phyloP scores from a whole-genome alignment of 2,797 vertebrate species.

The Octomys mimax region DNA sequence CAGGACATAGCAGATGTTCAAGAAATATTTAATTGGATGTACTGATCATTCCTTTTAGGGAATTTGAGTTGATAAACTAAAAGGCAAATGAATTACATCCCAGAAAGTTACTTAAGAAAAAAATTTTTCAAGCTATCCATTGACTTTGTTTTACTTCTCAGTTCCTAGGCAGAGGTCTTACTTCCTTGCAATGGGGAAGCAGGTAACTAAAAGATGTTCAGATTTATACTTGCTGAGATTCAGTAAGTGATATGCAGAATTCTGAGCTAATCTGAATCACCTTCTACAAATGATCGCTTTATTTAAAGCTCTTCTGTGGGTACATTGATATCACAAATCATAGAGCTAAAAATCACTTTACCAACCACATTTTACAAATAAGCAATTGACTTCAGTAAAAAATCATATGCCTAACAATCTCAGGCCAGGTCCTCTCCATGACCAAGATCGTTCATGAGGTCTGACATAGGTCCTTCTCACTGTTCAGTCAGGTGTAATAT shows the following conservation, averaged over 20 bases:
- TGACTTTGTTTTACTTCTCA: not conserved
- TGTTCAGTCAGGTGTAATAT: not conserved
- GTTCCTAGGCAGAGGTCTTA: not conserved
- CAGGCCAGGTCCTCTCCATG: not conserved
- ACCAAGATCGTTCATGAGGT: not conserved
- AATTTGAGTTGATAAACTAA: not conserved
- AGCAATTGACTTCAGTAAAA: not conserved
- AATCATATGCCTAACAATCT: not conserved
- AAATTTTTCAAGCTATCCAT: not conserved
- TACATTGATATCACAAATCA: not conserved
- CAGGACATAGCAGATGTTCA: not conserved
- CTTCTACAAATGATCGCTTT: not conserved
- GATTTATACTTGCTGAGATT: not conserved
- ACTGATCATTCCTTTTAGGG: slow-evolving; percentile 29
- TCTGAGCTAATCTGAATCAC: not conserved
- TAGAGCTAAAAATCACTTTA: not conserved
- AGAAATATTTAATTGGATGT: not conserved
- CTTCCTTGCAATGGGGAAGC: not conserved
- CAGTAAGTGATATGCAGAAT: not conserved
- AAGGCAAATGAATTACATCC: not conserved
- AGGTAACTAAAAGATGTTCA: not conserved
- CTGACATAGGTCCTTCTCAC: not conserved
- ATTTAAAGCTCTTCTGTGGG: not conserved
- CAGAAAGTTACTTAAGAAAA: not conserved
- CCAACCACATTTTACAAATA: slow-evolving; percentile 27